Percentiles rank a stretch among this genome's conserved stretches.
These are phyloP conservation scores for Sicus ferrugineus DNA, from an alignment of 2,888 invertebrate species.

Conservation along the genomic window DNA sequence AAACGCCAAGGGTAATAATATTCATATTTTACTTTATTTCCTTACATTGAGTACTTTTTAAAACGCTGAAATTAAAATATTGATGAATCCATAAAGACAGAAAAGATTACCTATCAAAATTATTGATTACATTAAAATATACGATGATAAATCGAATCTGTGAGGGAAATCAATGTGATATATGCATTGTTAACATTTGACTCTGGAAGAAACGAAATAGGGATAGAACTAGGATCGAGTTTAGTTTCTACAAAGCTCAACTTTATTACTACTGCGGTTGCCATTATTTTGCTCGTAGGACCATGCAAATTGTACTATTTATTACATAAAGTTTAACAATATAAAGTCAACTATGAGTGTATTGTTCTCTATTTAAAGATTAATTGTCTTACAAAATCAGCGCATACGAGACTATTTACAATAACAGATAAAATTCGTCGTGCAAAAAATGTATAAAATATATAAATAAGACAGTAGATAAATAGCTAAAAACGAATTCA, in stretches of 20 bases:
- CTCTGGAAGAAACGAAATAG: constrained; percentile 17
- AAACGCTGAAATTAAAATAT: background rate
- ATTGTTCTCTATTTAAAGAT: constrained; percentile 27
- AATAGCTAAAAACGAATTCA: constrained; percentile 10
- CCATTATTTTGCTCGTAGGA: constrained; percentile 14
- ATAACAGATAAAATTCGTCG: background rate
- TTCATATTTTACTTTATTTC: constrained; percentile 1
- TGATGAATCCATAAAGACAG: constrained; percentile 10
- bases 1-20: no score
- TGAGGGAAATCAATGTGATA: background rate
- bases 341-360: constrained; percentile 20
- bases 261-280: constrained; percentile 15
- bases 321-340: constrained; percentile 24
- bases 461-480: constrained; percentile 23
- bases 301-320: constrained; percentile 25
- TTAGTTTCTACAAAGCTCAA: background rate
- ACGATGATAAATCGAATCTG: background rate
- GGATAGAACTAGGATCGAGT: background rate
- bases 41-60: background rate
- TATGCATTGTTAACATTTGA: constrained; percentile 17
- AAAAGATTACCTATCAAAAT: background rate
- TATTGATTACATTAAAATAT: background rate
- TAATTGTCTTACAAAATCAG: constrained; percentile 17
- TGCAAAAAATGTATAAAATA: constrained; percentile 8
- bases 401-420: constrained; percentile 27